These are phyloP conservation scores for Noctua fimbriata DNA, from an alignment of 2,888 invertebrate species.

Conservation along the genomic window DNA sequence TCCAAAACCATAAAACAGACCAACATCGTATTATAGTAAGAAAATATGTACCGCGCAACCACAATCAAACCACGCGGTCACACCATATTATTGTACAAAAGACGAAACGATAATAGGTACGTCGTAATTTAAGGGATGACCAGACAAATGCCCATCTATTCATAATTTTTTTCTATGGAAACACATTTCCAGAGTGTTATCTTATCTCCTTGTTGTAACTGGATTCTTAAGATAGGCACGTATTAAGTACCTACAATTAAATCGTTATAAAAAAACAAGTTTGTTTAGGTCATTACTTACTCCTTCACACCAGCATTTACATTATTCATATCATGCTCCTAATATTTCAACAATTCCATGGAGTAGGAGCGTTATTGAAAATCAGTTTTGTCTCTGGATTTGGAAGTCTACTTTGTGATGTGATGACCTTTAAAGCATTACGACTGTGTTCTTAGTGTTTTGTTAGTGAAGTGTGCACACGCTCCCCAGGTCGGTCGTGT, in stretches of 20 bases:
- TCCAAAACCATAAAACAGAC: conserved; percentile 49
- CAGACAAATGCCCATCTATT: neutral
- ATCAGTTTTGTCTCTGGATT: conserved; percentile 53
- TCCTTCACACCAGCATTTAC: no score
- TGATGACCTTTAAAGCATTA: conserved; percentile 57
- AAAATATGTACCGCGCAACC: conserved; percentile 33
- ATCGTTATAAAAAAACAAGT: neutral
- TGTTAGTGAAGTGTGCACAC: conserved; percentile 56
- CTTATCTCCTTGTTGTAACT: neutral
- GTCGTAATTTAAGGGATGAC: neutral
- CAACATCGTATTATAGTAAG: conserved; percentile 7
- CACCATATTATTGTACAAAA: neutral
- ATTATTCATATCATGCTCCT: conserved; percentile 14
- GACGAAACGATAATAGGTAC: neutral
- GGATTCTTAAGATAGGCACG: neutral
- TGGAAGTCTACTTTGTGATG: conserved; percentile 40
- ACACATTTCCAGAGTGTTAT: neutral
- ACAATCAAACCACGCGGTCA: conserved; percentile 9
- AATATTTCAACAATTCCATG: conserved; percentile 23
- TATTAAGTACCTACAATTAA: conserved; percentile 1
- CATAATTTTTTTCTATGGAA: neutral
- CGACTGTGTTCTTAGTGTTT: conserved; percentile 48
- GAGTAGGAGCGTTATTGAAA: conserved; percentile 11
- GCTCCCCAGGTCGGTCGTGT: conserved; percentile 45
- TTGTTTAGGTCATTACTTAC: neutral